A percentile compares a stretch with the other conserved stretches of the same genome.
Conservation (phyloP, 2,113 vertebrate genomes). For the Aramus guarauna region DNA sequence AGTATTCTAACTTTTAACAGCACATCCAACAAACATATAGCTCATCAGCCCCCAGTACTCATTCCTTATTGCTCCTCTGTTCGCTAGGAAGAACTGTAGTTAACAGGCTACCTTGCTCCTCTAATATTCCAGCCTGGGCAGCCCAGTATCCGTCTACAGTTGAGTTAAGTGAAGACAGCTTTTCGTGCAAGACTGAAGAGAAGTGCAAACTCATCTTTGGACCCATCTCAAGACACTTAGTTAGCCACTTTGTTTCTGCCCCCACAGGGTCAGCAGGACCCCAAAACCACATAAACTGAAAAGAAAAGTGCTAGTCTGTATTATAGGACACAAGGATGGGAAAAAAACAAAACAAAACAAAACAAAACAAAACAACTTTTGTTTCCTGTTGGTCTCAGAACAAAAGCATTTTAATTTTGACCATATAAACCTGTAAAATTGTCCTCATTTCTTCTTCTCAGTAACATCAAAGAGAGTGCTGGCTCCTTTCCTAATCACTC, state of each 20-base stretch:
- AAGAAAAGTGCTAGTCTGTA: not conserved
- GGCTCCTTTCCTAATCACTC: not conserved
- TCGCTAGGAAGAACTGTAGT: not conserved
- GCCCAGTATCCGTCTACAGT: not conserved
- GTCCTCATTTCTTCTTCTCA: not conserved
- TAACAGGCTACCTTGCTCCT: not conserved
- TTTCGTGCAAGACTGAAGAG: not conserved
- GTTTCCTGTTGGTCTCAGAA: not conserved
- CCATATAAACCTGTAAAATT: not conserved
- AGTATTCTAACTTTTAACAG: not conserved
- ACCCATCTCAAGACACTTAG: not conserved
- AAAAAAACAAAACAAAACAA: no score
- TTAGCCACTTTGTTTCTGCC: not conserved
- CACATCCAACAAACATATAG: not conserved
- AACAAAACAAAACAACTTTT: no score
- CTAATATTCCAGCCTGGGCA: not conserved
- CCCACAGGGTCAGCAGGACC: not conserved
- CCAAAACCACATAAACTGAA: not conserved
- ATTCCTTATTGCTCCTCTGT: not conserved
- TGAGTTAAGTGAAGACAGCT: not conserved
- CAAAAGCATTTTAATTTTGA: not conserved
- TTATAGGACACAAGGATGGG: not conserved
- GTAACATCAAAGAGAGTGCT: not conserved
- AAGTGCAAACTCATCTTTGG: not conserved
- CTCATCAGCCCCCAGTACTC: not conserved